Percentiles rank a stretch among this genome's conserved stretches.
Evolutionary conservation across 2,888 invertebrate species (phyloP).

Genomic region (Polydrusus cervinus): DNA sequence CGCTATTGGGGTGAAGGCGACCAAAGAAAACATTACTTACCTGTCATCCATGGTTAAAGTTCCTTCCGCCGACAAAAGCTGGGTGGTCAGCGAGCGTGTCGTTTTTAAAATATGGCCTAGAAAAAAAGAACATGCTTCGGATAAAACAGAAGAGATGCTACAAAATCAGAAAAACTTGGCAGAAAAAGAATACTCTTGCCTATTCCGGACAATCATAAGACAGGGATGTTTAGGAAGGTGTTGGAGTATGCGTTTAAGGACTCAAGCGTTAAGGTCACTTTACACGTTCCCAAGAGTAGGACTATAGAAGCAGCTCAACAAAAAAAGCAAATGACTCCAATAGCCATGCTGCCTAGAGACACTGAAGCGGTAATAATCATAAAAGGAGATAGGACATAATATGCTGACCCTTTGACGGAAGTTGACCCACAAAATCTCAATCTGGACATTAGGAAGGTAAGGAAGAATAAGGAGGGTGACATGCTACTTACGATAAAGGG

Average conservation of each 20-base stretch:
- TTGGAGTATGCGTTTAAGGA: neutral
- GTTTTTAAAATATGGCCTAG: neutral
- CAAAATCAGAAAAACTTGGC: neutral
- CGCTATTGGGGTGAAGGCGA: neutral
- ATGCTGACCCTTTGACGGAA: neutral
- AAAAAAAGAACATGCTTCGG: neutral
- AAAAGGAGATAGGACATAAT: neutral
- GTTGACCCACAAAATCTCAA: neutral
- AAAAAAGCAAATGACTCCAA: too few relatives aligned
- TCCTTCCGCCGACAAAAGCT: neutral
- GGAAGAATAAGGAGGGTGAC: neutral
- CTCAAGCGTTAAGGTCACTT: neutral
- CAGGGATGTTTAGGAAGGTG: neutral
- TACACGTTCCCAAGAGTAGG: too few relatives aligned
- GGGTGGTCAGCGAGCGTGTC: neutral
- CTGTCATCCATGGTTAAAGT: neutral
- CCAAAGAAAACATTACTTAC: conserved; percentile 1
- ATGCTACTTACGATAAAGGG: neutral
- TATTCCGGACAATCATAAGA: neutral
- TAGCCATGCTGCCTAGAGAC: neutral
- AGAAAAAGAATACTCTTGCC: neutral
- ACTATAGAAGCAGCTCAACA: too few relatives aligned
- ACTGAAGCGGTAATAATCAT: neutral
- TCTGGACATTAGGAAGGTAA: neutral
- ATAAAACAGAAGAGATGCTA: neutral